Evolutionary conservation across 92 coral and sea anemone genomes (phyloP).

Genomic region (Heliopora coerulea): DNA sequence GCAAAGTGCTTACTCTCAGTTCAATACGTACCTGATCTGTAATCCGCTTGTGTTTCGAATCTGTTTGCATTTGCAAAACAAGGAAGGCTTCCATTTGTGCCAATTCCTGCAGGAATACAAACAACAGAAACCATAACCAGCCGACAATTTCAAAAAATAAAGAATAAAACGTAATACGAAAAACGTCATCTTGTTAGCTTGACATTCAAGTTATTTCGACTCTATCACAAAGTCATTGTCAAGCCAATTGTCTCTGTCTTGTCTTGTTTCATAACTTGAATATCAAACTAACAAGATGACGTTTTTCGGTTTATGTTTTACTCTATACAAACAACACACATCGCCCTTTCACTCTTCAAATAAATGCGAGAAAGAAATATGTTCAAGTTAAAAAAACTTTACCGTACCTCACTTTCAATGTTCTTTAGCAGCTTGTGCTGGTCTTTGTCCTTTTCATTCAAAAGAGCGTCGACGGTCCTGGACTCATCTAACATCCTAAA

Average conservation of each 20-base stretch:
- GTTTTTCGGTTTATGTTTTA: too few relatives aligned
- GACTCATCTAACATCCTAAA: constrained; percentile 16
- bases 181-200: too few relatives aligned
- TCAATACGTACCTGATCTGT: constrained; percentile 75
- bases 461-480: constrained; percentile 25
- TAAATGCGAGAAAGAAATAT: too few relatives aligned
- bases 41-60: constrained; percentile 83
- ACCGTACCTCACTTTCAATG: constrained; percentile 79
- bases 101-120: constrained; percentile 71
- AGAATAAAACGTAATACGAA: too few relatives aligned
- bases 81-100: constrained; percentile 94
- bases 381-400: too few relatives aligned
- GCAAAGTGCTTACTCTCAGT: too few relatives aligned
- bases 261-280: too few relatives aligned
- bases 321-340: not conserved
- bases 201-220: too few relatives aligned
- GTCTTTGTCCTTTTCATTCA: constrained; percentile 78
- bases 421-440: constrained; percentile 65
- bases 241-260: too few relatives aligned
- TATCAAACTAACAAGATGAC: not conserved
- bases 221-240: too few relatives aligned
- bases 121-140: too few relatives aligned
- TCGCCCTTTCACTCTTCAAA: not conserved
- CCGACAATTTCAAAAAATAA: too few relatives aligned
- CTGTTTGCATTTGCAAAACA: constrained; percentile 90